Conservation (phyloP, 2,113 vertebrate genomes). For the Calyptomena viridis region DNA sequence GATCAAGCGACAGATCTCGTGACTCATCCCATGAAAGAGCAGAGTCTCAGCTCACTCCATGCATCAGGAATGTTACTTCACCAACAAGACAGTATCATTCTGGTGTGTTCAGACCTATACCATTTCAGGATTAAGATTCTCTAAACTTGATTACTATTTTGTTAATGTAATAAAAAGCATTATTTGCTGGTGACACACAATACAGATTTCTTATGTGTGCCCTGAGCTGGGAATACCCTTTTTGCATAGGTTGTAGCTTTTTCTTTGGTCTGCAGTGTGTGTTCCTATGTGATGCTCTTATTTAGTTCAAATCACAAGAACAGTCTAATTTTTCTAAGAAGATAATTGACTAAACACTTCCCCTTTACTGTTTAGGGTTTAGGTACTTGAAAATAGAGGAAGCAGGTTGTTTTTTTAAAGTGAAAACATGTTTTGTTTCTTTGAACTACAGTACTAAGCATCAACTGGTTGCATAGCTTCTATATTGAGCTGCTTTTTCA, state of each 20-base stretch:
- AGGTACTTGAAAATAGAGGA: neutral
- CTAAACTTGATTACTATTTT: neutral
- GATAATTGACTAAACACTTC: neutral
- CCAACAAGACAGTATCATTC: slow-evolving; percentile 92
- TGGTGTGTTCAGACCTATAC: slow-evolving; percentile 76
- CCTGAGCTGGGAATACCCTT: neutral
- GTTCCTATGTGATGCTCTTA: neutral
- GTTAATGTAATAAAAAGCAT: neutral
- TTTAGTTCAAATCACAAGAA: neutral
- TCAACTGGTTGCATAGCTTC: neutral
- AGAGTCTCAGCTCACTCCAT: slow-evolving; percentile 96
- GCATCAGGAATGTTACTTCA: slow-evolving; percentile 96
- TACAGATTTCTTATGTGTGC: neutral
- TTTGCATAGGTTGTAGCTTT: neutral
- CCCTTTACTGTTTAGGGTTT: neutral
- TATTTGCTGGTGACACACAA: neutral
- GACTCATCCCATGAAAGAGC: slow-evolving; percentile 95
- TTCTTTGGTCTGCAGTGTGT: neutral
- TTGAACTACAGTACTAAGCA: neutral
- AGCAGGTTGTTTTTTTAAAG: neutral
- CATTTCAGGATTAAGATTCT: neutral
- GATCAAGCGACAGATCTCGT: slow-evolving; percentile 94
- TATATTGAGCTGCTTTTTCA: neutral
- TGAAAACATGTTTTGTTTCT: neutral
- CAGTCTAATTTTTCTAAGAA: neutral